A percentile compares a stretch with the other conserved stretches of the same genome.
Conservation (phyloP, 2,113 vertebrate species). For the Turdus rufiventris region DNA sequence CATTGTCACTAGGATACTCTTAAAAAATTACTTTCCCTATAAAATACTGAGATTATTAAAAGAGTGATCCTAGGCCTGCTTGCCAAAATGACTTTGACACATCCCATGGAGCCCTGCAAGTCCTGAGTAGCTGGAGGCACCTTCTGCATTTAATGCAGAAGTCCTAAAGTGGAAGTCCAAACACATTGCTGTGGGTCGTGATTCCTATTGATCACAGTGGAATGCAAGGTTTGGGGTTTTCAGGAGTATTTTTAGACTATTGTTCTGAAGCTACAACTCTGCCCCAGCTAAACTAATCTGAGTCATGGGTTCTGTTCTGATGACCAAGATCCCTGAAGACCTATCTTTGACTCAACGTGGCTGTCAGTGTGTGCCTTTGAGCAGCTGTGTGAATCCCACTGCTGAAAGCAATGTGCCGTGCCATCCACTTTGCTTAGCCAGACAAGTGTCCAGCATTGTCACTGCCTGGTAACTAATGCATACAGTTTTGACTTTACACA, state of each 20-base stretch:
- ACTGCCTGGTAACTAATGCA: not conserved
- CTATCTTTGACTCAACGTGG: not conserved
- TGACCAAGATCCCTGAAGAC: not conserved
- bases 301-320: not conserved
- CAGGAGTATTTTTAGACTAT: not conserved
- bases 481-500: constrained; percentile 38
- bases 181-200: rapidly evolving
- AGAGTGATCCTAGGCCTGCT: not conserved
- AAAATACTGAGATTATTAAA: not conserved
- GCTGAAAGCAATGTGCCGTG: not conserved
- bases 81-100: not conserved
- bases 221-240: not conserved
- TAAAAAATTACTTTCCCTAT: not conserved
- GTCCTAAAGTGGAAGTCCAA: not conserved
- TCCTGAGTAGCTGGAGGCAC: not conserved
- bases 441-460: not conserved
- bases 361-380: not conserved
- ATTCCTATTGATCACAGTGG: not conserved
- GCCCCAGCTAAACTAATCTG: not conserved
- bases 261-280: not conserved
- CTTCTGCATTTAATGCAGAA: not conserved
- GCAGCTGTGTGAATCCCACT: not conserved
- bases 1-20: not conserved
- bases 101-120: not conserved
- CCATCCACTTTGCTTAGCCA: not conserved